Conservation (phyloP, 2,888 invertebrate species). For the Leucoma salicis region DNA sequence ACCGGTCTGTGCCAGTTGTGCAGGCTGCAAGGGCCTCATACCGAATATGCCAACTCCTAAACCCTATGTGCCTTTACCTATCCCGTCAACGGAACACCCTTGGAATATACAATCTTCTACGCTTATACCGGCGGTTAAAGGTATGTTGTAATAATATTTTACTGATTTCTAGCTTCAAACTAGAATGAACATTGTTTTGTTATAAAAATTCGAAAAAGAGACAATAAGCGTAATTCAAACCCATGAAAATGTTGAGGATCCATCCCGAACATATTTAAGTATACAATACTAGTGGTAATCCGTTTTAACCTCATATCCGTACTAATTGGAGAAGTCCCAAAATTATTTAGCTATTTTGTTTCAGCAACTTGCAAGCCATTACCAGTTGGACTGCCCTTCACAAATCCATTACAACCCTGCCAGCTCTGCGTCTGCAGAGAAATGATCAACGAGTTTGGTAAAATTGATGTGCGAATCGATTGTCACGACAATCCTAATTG, state of each 20-base stretch:
- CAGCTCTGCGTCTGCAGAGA: constrained; percentile 58
- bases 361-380: constrained; percentile 54
- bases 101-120: not conserved
- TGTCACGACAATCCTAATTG: constrained; percentile 58
- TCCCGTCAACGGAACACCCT: constrained; percentile 1
- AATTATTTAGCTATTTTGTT: too few species aligned
- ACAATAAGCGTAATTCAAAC: too few species aligned
- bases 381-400: constrained; percentile 51
- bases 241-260: too few species aligned
- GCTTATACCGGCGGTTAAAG: not conserved
- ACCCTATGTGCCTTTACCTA: constrained; percentile 15
- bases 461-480: constrained; percentile 48
- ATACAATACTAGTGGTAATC: too few species aligned
- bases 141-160: too few species aligned
- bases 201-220: too few species aligned
- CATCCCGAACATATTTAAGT: too few species aligned
- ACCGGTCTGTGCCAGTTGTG: constrained; percentile 55
- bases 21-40: constrained; percentile 31
- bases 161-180: too few species aligned
- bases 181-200: too few species aligned
- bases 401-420: constrained; percentile 65
- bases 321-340: too few species aligned
- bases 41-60: constrained; percentile 16
- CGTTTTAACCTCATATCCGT: too few species aligned
- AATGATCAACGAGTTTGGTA: constrained; percentile 31